Evolutionary conservation across 2,888 invertebrate genomes (phyloP).

Genomic region (Zygogramma bicolorata): DNA sequence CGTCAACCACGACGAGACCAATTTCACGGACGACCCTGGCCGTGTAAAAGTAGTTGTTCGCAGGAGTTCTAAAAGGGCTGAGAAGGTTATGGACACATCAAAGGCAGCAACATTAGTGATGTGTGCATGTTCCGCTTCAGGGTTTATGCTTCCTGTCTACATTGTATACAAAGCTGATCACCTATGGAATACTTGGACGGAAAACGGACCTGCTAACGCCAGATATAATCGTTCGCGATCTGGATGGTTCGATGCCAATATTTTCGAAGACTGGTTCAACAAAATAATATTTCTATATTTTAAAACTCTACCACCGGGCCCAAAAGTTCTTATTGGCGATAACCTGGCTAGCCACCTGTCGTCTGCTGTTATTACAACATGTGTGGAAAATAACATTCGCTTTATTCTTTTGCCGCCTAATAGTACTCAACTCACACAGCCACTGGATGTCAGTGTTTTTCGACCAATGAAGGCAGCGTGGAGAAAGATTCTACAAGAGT

Average conservation of each 20-base stretch:
- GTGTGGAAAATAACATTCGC: not conserved
- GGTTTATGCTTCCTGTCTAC: constrained; percentile 4
- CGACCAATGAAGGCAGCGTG: not conserved
- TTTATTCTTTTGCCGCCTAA: not conserved
- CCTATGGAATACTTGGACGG: constrained; percentile 6
- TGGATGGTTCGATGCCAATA: constrained; percentile 37
- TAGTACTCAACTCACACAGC: constrained; percentile 6
- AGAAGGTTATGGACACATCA: constrained; percentile 17
- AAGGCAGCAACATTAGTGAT: constrained; percentile 20
- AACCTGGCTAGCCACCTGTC: constrained; percentile 6
- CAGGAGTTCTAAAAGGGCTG: constrained; percentile 47
- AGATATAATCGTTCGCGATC: constrained; percentile 10
- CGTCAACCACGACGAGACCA: constrained; percentile 42
- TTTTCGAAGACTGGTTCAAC: constrained; percentile 45
- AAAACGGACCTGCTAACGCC: constrained; percentile 24
- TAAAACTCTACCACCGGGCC: not conserved
- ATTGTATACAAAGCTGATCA: constrained; percentile 6
- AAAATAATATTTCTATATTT: not conserved
- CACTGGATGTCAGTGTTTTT: not conserved
- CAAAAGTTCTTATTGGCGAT: constrained; percentile 1
- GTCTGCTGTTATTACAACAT: not conserved
- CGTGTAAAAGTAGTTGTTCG: constrained; percentile 35
- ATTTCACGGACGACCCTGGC: constrained; percentile 58
- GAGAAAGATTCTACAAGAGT: not conserved
- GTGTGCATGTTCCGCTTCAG: constrained; percentile 27